Evolutionary conservation across 2,113 vertebrate genomes (phyloP), one percentile per base, ranked within the genome.

Genomic region (Epinephelus lanceolatus): DNA sequence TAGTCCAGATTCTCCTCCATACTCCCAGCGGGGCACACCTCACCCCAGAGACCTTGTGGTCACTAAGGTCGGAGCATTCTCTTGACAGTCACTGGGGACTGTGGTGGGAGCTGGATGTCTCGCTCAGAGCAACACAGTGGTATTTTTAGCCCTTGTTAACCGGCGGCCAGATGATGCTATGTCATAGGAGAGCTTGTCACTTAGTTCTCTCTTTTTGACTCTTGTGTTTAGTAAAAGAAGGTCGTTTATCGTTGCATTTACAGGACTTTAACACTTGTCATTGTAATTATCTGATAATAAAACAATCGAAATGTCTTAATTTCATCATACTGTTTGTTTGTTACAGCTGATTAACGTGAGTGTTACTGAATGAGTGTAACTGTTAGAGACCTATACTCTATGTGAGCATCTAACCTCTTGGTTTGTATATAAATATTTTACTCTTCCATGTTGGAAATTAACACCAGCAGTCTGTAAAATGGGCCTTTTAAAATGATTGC

Each of bases 131-230:
- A 23, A 71, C 70, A 62, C 63, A 15, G 55, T 78, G 68, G 76
- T 90, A 92, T 93, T 94, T 92, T 92, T 92, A 93, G 90, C 63
- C 33, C 45, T 65, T 57, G 60, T 72, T 85, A 63, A 79, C 88
- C 85, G 52, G 68, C 40, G 19, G 88, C 76, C 79, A 86, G 77
- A 89, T 86, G 89, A 87, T 68, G 79, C 76, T 60, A 68, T 85
- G 88, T 91, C 86, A 87, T 73, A 62, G 80, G 62, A 81, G 69
- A 37, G 19, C 71, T 73, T 66, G 73, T 92, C 86, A 89, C 86
- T 89, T 78, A 30, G 63, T 73, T 88, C 61, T 76, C 62, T 47
- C 53, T 55, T 21, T 71, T 82, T 70, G 42, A 79, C 14, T 71
- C 72, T 70, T 71, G 10, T 18, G 13, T 52, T 84, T 53, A n/a